Percentiles rank a stretch among this genome's conserved stretches.
These are phyloP conservation scores for Athene cunicularia DNA, from an alignment of 2,113 vertebrate genomes.

Conservation along the genomic window DNA sequence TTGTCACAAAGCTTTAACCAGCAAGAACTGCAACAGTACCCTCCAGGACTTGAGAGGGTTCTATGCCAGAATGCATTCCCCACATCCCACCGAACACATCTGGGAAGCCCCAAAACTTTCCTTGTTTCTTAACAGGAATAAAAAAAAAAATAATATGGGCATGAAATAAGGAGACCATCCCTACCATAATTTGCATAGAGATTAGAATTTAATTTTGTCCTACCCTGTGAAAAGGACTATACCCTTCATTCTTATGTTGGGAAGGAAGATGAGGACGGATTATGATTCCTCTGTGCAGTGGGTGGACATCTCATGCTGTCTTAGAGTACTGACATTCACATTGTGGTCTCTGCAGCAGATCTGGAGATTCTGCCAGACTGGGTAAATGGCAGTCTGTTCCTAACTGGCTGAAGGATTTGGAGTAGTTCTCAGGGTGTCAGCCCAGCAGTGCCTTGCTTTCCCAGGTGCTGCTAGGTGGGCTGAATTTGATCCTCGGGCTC, in stretches of 20 bases:
- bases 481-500: neutral
- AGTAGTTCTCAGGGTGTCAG: neutral
- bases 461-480: neutral
- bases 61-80: neutral
- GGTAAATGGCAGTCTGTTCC: neutral
- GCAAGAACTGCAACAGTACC: neutral
- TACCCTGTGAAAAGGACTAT: neutral
- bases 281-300: neutral
- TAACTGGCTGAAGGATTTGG: neutral
- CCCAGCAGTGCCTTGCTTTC: neutral
- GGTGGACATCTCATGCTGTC: neutral
- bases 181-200: neutral
- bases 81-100: neutral
- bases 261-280: neutral
- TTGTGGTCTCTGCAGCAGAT: neutral
- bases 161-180: neutral
- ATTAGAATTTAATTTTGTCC: neutral
- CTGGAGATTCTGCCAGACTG: neutral
- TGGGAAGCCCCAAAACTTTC: neutral
- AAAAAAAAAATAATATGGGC: neutral
- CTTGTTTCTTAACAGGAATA: neutral
- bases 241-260: neutral
- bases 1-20: neutral
- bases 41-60: neutral
- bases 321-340: neutral